phyloP scores from a whole-genome alignment of 2,797 vertebrate genomes.

The Darevskia nairensis region DNA sequence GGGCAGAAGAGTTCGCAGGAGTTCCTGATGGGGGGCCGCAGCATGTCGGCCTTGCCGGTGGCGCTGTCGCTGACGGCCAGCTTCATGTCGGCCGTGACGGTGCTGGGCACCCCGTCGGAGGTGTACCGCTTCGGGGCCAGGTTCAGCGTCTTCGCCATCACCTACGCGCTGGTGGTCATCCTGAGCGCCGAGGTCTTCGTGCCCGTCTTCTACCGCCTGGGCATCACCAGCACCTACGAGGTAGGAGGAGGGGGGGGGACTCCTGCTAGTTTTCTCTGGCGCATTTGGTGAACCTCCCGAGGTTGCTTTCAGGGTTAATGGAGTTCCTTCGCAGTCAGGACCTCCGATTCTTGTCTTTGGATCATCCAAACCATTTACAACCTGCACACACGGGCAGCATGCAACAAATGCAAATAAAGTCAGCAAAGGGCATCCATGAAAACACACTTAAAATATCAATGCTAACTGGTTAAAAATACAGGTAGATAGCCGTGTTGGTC shows the following conservation, averaged over 20 bases:
- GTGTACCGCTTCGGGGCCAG: slow-evolving; percentile 88
- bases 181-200: slow-evolving; percentile 91
- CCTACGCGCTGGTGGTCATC: slow-evolving; percentile 82
- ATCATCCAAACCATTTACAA: no score
- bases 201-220: slow-evolving; percentile 92
- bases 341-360: neutral
- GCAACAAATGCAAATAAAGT: no score
- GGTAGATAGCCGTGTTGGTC: no score
- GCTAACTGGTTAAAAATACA: no score
- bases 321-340: neutral
- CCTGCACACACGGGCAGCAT: no score
- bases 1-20: slow-evolving; percentile 81
- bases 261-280: no score
- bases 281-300: neutral
- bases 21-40: slow-evolving; percentile 89
- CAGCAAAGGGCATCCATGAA: no score
- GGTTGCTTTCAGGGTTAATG: neutral
- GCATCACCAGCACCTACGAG: slow-evolving; percentile 94
- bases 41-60: slow-evolving; percentile 87
- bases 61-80: slow-evolving; percentile 92
- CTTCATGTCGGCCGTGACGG: slow-evolving; percentile 96
- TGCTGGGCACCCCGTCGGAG: slow-evolving; percentile 91
- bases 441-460: no score
- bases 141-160: slow-evolving; percentile 81
- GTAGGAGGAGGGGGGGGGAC: slow-evolving; percentile 73